Base-by-base conservation (phyloP, 2,888 invertebrate species). In the Leistus spinibarbis region DNA sequence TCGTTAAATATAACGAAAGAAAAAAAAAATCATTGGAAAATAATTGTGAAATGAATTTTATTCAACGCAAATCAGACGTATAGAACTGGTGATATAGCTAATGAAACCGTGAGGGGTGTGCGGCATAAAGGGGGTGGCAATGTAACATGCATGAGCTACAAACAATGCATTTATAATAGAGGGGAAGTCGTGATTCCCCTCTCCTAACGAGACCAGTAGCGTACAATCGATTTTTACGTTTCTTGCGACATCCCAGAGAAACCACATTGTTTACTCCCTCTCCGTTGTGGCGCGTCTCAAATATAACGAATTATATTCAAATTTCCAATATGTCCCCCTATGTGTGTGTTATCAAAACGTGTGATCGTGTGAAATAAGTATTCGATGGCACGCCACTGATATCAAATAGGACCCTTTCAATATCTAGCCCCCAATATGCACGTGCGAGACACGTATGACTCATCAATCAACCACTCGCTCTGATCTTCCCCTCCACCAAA, bases 361-460 rank as follows among this genome's bases (percentile, higher is more conserved):
- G 10, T 40, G 40, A 40, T 40, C 40, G 5, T 40, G 40, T 40
- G 40, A 60, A 57, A n/a, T 60, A 20, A 60, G 20, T 16, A 19
- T 17, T n/a, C 16, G 53, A 67, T 73, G 53, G 60, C 53, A 67
- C 67, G 73, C 67, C 73, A 73, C 73, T 67, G 73, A 66, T 62
- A 62, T 40, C 40, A 40, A 40, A 40, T 7, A 22, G 24, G 60
- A 66, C 73, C 73, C 73, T 73, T 73, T 62, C 73, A 66, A 20
- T 66, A 62, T 40, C 20, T 65, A 64, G 56, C 71, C 71, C 71
- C 65, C 54, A 54, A 64, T 13, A 13, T 40, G 64, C 66, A 62
- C 20, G 67, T 73, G 73, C 67, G 60, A 54, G 54, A 64, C 71
- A 54, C 40, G 27, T 22, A 22, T 73, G 72, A 60, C 60, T 60